These are phyloP conservation scores for Pseudopleuronectes americanus DNA, from an alignment of 2,797 vertebrate genomes.

Conservation along the genomic window DNA sequence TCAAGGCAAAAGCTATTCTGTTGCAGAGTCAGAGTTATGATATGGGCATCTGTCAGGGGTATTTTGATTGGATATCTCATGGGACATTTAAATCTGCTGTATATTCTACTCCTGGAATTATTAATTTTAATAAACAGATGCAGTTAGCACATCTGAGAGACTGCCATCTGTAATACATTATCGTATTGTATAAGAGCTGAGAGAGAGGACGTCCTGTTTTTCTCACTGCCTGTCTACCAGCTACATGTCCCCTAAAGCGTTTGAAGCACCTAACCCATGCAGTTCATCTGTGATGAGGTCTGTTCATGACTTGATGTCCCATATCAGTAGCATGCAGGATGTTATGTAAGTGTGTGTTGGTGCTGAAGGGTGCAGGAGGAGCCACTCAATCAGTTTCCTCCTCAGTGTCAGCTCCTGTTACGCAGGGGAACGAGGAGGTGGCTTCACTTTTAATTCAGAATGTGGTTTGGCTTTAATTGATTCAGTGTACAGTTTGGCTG, in stretches of 20 bases:
- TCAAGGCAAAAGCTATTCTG: neutral
- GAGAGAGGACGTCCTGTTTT: slow-evolving; percentile 2
- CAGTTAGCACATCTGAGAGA: too few species aligned
- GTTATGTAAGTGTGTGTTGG: slow-evolving; percentile 37
- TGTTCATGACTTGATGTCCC: slow-evolving; percentile 6
- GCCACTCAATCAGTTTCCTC: slow-evolving; percentile 11
- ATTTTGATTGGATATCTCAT: neutral
- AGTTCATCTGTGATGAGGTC: slow-evolving; percentile 5
- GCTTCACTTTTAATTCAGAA: neutral
- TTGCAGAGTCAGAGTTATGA: neutral
- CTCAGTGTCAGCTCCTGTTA: slow-evolving; percentile 1
- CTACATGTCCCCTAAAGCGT: slow-evolving; percentile 14
- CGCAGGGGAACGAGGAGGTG: neutral
- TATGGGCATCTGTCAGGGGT: too few species aligned
- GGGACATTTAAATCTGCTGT: too few species aligned
- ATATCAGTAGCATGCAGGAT: neutral
- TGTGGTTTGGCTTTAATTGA: neutral
- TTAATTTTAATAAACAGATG: too few species aligned
- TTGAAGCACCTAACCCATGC: slow-evolving; percentile 21
- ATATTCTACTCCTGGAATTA: too few species aligned
- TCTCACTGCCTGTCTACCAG: neutral
- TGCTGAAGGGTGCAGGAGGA: slow-evolving; percentile 12
- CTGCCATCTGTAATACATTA: too few species aligned
- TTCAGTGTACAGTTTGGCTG: too few species aligned
- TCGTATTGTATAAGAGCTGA: neutral